Base-by-base conservation (phyloP, 2,113 vertebrate species). In the Cyphomyrus discorhynchus region DNA sequence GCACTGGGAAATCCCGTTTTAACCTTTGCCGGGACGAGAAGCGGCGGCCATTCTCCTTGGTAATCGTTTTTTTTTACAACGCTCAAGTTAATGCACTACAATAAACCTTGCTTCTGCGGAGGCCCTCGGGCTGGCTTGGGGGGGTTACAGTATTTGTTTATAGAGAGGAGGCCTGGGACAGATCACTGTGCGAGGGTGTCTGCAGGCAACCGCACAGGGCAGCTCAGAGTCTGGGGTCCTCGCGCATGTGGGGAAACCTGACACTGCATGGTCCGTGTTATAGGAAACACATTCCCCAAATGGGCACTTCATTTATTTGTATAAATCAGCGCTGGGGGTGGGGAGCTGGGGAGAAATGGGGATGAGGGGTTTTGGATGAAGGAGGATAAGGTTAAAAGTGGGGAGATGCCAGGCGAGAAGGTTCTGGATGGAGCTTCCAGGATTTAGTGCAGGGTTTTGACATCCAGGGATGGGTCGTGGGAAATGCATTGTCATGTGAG, bases 301-400 rank as follows among this genome's bases (percentile, higher is more conserved):
- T 42, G 88, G 80, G 17, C 58, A 74, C n/a, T 83, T 80, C 77
- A 70, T 92, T 89, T 90, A 85, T 89, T 87, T 92, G 53, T 90
- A 80, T 87, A 90, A 88, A 90, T 91, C 56, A 90, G 52, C 89
- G 47, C 27, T 45, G 82, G 46, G 90, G 10, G 52, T 7, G 88
- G 62, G n/a, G 24, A 82, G 49, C 10, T 27, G 19, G 35, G 35
- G 74, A 58, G 52, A 6, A 35, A 13, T 88, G 27, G 5, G n/a
- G 45, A 21, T 35, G 47, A 56, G n/a, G 10, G 31, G 17, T 9
- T 87, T n/a, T 84, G 82, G 82, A 4, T 84, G 42, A 47, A 42
- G 19, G 31, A 39, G 8, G 19, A 46, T 46, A 83, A 83, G 19
- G 31, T 21, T 84, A 84, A 84, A 42, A 39, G 35, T 42, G 35